phyloP scores from a whole-genome alignment of 1,140 invertebrate genomes.

The Galendromus occidentalis region DNA sequence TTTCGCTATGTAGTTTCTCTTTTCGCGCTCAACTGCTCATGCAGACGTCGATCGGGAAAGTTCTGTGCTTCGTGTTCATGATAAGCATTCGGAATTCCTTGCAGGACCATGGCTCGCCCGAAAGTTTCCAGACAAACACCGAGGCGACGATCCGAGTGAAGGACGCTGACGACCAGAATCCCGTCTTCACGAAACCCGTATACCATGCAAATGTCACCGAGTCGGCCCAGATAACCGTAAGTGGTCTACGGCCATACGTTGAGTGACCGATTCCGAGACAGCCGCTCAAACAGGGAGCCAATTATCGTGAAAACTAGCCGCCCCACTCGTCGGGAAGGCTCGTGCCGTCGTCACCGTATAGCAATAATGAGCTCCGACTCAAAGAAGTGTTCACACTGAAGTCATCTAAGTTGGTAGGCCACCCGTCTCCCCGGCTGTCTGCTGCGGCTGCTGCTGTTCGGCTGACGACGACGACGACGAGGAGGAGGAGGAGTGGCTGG shows the following conservation, averaged over 20 bases:
- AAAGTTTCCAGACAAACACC: conserved; percentile 30
- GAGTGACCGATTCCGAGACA: no score
- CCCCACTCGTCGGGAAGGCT: no score
- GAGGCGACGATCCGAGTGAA: conserved; percentile 62
- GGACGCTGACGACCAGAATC: conserved; percentile 49
- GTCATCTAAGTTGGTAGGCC: no score
- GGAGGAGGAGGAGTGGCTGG: no score
- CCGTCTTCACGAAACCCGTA: conserved; percentile 53
- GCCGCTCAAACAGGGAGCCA: no score
- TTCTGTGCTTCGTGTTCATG: neutral
- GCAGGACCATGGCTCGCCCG: conserved; percentile 25
- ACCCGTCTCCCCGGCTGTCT: no score
- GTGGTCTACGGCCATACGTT: neutral
- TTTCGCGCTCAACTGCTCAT: neutral
- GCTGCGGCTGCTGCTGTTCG: no score
- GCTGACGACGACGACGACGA: no score
- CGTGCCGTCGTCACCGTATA: no score
- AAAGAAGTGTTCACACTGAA: no score
- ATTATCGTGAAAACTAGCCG: no score
- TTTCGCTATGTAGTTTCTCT: neutral
- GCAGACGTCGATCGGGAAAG: neutral
- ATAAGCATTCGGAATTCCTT: neutral
- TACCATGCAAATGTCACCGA: conserved; percentile 60
- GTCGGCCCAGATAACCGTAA: conserved; percentile 23
- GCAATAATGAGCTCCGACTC: no score